These are phyloP conservation scores for Geotrypetes seraphini DNA, from an alignment of 2,797 vertebrate genomes.

Conservation along the genomic window DNA sequence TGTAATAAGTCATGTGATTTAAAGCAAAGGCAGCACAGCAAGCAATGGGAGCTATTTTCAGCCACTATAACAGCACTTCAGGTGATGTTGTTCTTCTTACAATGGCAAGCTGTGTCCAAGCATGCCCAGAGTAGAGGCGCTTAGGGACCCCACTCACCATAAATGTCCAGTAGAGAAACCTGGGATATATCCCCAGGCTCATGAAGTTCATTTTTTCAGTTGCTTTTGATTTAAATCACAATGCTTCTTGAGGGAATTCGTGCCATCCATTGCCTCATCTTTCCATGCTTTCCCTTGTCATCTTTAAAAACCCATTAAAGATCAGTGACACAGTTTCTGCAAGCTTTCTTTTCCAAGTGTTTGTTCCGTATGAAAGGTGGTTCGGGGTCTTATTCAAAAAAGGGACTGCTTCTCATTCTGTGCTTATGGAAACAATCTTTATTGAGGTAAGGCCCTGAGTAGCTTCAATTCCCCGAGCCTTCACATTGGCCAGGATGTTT, in stretches of 20 bases:
- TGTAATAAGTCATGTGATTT: slow-evolving; percentile 68
- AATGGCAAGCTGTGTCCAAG: slow-evolving; percentile 83
- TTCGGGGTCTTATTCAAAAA: slow-evolving; percentile 16
- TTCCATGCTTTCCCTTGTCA: slow-evolving; percentile 69
- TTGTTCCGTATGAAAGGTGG: slow-evolving; percentile 36
- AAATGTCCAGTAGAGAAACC: slow-evolving; percentile 78
- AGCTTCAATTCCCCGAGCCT: slow-evolving; percentile 25
- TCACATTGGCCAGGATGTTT: too few relatives aligned
- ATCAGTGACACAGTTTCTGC: slow-evolving; percentile 55
- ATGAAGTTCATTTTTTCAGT: slow-evolving; percentile 75
- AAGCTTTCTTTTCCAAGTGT: slow-evolving; percentile 49
- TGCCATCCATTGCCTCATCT: slow-evolving; percentile 70
- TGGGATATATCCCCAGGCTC: slow-evolving; percentile 74
- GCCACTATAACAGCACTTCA: slow-evolving; percentile 83
- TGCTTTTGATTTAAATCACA: slow-evolving; percentile 83
- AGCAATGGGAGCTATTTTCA: slow-evolving; percentile 94
- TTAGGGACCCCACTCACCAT: slow-evolving; percentile 74
- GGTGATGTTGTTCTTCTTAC: slow-evolving; percentile 92
- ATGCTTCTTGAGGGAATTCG: slow-evolving; percentile 82
- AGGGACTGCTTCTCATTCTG: too few relatives aligned
- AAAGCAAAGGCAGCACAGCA: slow-evolving; percentile 49
- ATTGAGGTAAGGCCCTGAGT: too few relatives aligned
- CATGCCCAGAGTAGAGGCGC: slow-evolving; percentile 63
- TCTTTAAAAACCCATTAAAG: slow-evolving; percentile 77
- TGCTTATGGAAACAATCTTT: too few relatives aligned